Base-by-base conservation (phyloP, 2,797 vertebrate genomes). In the Limnodromus scolopaceus region DNA sequence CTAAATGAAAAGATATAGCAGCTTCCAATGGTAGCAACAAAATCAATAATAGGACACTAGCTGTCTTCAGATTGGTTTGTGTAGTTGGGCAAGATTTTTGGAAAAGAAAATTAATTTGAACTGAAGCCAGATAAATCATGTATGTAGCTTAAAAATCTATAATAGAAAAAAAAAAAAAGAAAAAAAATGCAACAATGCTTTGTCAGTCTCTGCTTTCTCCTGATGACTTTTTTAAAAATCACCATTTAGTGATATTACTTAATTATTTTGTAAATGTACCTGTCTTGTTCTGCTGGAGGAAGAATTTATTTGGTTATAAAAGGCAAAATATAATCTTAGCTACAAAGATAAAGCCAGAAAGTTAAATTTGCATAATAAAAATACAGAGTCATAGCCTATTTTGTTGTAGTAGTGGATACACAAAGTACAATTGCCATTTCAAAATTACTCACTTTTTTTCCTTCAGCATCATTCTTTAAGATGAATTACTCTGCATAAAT, bases 41-140 rank as follows among this genome's bases (percentile, higher is more conserved):
- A 78, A 75, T 65, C 76, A 76, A 34, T 82, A 65, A n/a, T 25
- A 71, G 28, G 18, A 46, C 88, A 24, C 30, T 64, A 92, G 39
- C 12, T 93, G 19, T 84, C 68, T 80, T 92, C 64, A 78, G 2
- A 3, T 51, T 69, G 32, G 28, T 7, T 66, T 70, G 19, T 28
- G 14, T 57, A 74, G 12, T 24, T 87, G 68, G 28, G 18, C 16
- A 89, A 78, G 24, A 76, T 63, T 78, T 92, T 70, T 84, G 54
- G 36, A 88, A 78, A 91, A 86, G 4, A 89, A 88, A 92, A 92
- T 80, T 71, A 68, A 90, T 92, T 93, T 90, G 28, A 84, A 69
- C 15, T 51, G 34, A 75, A 79, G 9, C n/a, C 75, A 64, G 64
- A 86, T 54, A 92, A 76, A 68, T 68, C 34, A 45, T 0, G 0